A percentile compares a stretch with the other conserved stretches of the same genome.
Evolutionary conservation across 2,113 vertebrate species (phyloP).

Genomic region (Garra rufa): DNA sequence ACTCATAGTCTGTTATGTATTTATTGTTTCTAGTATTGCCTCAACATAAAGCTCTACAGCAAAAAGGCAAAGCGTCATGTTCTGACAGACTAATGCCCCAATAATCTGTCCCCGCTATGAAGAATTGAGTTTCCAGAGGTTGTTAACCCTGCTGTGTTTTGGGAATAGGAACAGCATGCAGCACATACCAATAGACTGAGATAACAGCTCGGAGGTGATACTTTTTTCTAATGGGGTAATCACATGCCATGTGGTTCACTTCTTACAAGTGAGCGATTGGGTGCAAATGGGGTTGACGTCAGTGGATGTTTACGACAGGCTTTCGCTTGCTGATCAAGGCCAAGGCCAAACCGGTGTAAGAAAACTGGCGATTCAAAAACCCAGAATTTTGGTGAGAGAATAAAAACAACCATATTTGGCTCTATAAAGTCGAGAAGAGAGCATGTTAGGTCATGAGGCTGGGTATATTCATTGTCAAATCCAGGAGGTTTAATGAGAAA

Average conservation of each 20-base stretch:
- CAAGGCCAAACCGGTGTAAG: constrained; percentile 6
- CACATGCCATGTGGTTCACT: constrained; percentile 36
- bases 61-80: constrained; percentile 27
- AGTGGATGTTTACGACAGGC: constrained; percentile 27
- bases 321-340: constrained; percentile 21
- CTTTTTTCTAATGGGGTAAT: constrained; percentile 39
- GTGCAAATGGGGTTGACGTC: constrained; percentile 43
- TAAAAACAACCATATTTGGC: background rate
- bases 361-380: background rate
- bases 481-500: constrained; percentile 4
- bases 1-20: too few relatives aligned
- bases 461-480: background rate
- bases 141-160: constrained; percentile 50
- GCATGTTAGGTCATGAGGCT: background rate
- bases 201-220: constrained; percentile 44
- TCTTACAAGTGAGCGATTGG: constrained; percentile 18
- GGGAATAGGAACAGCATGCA: constrained; percentile 44
- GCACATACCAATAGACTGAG: constrained; percentile 46
- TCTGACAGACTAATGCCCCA: constrained; percentile 36
- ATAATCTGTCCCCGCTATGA: constrained; percentile 35
- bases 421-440: background rate
- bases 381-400: background rate
- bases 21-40: background rate
- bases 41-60: constrained; percentile 40
- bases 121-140: constrained; percentile 43